Percentiles rank a stretch among this genome's conserved stretches.
Conservation (phyloP, 1,140 invertebrate species). For the Platyscapa corneri region DNA sequence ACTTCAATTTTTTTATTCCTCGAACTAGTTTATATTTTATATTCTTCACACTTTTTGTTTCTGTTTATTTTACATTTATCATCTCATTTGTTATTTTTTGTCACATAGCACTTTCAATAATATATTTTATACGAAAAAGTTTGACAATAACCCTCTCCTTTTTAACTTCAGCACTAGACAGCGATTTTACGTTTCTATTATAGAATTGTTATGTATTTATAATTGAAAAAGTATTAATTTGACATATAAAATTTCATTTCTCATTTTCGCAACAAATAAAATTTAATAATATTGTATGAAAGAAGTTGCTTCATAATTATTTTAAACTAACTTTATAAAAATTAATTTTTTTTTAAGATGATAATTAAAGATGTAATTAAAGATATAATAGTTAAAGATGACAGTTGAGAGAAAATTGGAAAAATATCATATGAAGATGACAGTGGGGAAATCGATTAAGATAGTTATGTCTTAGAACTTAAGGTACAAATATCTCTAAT, state of each 20-base stretch:
- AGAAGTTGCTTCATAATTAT: too few species aligned
- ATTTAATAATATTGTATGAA: too few species aligned
- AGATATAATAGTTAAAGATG: too few species aligned
- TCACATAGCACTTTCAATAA: too few species aligned
- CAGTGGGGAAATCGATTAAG: too few species aligned
- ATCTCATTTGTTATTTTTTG: too few species aligned
- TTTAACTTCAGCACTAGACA: neutral
- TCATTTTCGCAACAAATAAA: neutral
- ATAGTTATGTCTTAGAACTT: constrained; percentile 36
- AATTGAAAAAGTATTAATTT: neutral
- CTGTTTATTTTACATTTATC: constrained; percentile 55
- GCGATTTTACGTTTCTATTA: neutral
- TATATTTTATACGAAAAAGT: too few species aligned
- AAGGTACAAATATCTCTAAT: constrained; percentile 52
- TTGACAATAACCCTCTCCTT: too few species aligned
- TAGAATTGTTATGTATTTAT: neutral
- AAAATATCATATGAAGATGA: too few species aligned
- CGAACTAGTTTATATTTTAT: constrained; percentile 14
- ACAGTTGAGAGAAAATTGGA: too few species aligned
- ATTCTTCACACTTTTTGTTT: constrained; percentile 14
- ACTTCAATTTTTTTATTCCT: constrained; percentile 26
- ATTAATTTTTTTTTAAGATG: too few species aligned
- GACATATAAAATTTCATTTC: neutral
- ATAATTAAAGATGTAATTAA: neutral
- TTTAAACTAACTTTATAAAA: too few species aligned